Base-by-base conservation (phyloP, 2,888 invertebrate genomes). In the Leptodirus hochenwartii region DNA sequence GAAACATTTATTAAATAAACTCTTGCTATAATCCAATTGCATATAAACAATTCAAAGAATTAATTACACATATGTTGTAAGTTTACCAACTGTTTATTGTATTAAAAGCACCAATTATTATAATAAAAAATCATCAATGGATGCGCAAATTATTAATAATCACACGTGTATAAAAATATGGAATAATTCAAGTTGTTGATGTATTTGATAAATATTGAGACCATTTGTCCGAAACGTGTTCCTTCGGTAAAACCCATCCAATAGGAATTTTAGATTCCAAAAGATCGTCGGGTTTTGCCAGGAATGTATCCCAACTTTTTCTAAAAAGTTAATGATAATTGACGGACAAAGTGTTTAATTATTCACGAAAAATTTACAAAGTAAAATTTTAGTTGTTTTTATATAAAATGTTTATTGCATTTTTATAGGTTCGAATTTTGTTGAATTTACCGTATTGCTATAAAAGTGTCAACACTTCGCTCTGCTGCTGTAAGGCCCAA, bases 171-270 rank as follows among this genome's bases (percentile, higher is more conserved):
- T n/a, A n/a, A n/a, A n/a, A n/a, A n/a, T n/a, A n/a, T n/a, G n/a
- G n/a, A n/a, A n/a, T n/a, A n/a, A n/a, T n/a, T n/a, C n/a, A n/a
- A 28, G 34, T 40, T 23, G 31, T 33, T 30, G 25, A 33, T 13
- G 14, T 15, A 6, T 30, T 27, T 17, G 11, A 10, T 17, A 29
- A 24, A 23, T n/a, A n/a, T n/a, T n/a, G n/a, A n/a, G n/a, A n/a
- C n/a, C n/a, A n/a, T n/a, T n/a, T n/a, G n/a, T n/a, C n/a, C n/a
- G n/a, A n/a, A n/a, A n/a, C n/a, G n/a, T n/a, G n/a, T n/a, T n/a
- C 36, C 31, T 62, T 47, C 20, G 74, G 80, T 17, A 71, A 45
- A 12, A 79, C 63, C 79, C 80, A 82, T 1, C 76, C 75, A 17
- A 69, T 43, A 5, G 82, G 81, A 38, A 82, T 58, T 12, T 63